Conservation (phyloP, 2,113 vertebrate genomes). For the Bufo bufo region DNA sequence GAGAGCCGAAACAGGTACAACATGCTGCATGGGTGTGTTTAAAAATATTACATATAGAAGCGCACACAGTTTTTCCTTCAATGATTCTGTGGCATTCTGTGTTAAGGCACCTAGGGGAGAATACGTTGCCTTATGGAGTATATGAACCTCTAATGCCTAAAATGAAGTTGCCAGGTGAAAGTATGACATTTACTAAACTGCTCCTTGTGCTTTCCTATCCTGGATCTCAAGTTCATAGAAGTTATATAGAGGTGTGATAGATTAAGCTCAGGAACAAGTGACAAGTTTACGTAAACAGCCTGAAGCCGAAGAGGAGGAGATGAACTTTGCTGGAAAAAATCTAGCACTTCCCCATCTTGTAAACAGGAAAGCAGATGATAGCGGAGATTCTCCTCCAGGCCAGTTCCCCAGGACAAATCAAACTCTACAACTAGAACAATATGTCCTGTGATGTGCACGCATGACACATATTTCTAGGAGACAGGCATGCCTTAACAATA, state of each 20-base stretch:
- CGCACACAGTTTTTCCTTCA: no score
- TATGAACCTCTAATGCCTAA: background rate
- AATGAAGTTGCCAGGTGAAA: background rate
- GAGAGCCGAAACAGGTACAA: no score
- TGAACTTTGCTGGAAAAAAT: background rate
- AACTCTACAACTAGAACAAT: slow-evolving; percentile 9
- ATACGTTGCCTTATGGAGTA: background rate
- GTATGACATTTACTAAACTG: background rate
- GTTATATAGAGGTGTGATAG: background rate
- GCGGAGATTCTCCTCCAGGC: slow-evolving; percentile 1
- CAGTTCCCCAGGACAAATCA: slow-evolving; percentile 16
- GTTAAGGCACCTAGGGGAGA: no score
- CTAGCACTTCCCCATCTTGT: slow-evolving; percentile 31
- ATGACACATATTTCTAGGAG: background rate
- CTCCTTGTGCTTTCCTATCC: background rate
- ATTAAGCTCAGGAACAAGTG: slow-evolving; percentile 16
- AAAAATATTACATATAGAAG: no score
- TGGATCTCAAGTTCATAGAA: background rate
- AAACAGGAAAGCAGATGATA: slow-evolving; percentile 41
- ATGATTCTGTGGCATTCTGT: no score
- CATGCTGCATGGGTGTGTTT: no score
- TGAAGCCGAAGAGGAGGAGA: slow-evolving; percentile 2
- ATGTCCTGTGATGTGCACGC: background rate
- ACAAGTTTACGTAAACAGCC: slow-evolving; percentile 48
- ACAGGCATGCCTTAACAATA: background rate